These are phyloP conservation scores for Xenentodon cancila DNA, from an alignment of 2,797 vertebrate genomes.

Conservation along the genomic window DNA sequence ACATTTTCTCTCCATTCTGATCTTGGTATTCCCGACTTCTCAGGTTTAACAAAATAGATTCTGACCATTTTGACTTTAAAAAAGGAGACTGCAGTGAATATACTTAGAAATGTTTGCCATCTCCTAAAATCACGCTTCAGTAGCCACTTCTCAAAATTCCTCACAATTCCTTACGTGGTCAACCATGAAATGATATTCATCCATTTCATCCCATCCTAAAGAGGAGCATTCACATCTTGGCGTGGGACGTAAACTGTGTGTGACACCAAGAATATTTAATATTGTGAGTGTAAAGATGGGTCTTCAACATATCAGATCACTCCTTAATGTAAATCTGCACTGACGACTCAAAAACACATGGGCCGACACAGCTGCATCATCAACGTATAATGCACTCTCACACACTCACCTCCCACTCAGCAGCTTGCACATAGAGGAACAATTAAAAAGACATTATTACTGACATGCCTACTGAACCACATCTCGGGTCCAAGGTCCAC, in stretches of 20 bases:
- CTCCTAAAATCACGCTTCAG: conserved; percentile 48
- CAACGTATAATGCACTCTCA: conserved; percentile 43
- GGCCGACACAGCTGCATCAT: conserved; percentile 54
- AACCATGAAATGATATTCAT: conserved; percentile 61
- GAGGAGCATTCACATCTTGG: conserved; percentile 41
- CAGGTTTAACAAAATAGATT: conserved; percentile 52
- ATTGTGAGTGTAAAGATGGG: conserved; percentile 57
- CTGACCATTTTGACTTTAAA: conserved; percentile 46
- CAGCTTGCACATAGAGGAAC: conserved; percentile 46
- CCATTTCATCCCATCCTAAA: conserved; percentile 24
- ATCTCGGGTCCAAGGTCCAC: conserved; percentile 22
- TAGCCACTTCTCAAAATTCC: conserved; percentile 40
- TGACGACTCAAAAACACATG: conserved; percentile 61
- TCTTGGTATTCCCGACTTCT: conserved; percentile 32
- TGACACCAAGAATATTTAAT: conserved; percentile 64
- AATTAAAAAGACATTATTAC: conserved; percentile 55
- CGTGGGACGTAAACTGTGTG: conserved; percentile 49
- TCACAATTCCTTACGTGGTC: conserved; percentile 55
- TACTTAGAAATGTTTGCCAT: conserved; percentile 41
- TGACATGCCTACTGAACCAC: conserved; percentile 39
- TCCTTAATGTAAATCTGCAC: conserved; percentile 64
- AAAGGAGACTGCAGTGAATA: conserved; percentile 18
- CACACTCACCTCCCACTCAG: conserved; percentile 50
- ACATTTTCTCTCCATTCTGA: conserved; percentile 31
- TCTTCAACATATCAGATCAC: conserved; percentile 53